These are phyloP conservation scores for Enteromius trimaculatus DNA, from an alignment of 2,797 vertebrate species.

Conservation along the genomic window DNA sequence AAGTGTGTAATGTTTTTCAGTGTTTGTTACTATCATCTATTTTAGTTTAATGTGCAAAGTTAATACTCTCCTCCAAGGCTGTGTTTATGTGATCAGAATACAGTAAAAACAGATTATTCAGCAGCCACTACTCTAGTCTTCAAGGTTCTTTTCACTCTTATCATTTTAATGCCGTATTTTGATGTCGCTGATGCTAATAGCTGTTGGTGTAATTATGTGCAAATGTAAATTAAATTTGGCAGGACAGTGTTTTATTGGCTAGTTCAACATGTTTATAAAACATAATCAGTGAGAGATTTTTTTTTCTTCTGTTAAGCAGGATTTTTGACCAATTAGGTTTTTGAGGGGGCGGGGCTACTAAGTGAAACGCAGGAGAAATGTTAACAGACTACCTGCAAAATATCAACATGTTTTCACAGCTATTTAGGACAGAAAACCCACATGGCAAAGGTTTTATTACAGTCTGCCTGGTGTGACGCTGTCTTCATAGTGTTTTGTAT, in stretches of 20 bases:
- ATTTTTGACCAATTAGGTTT: neutral
- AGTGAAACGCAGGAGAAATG: neutral
- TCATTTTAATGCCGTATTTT: neutral
- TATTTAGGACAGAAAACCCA: neutral
- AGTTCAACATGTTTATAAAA: neutral
- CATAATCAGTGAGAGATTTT: neutral
- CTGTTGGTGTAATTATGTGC: neutral
- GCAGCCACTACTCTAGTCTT: neutral
- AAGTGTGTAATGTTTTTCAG: neutral
- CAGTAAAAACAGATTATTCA: neutral
- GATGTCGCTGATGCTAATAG: neutral
- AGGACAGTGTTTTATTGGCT: neutral
- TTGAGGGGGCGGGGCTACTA: neutral
- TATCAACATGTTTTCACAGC: neutral
- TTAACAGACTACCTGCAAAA: neutral
- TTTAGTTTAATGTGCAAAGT: neutral
- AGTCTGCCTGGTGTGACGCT: neutral
- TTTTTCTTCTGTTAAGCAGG: neutral
- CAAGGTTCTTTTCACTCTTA: neutral
- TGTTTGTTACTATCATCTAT: neutral
- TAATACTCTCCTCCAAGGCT: neutral
- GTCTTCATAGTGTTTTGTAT: neutral
- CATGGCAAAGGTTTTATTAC: neutral
- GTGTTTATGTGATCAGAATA: neutral
- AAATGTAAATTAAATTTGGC: neutral